Percentiles rank a stretch among this genome's conserved stretches.
These are phyloP conservation scores for Chloroceryle amazona DNA, from an alignment of 2,797 vertebrate genomes.

Conservation along the genomic window DNA sequence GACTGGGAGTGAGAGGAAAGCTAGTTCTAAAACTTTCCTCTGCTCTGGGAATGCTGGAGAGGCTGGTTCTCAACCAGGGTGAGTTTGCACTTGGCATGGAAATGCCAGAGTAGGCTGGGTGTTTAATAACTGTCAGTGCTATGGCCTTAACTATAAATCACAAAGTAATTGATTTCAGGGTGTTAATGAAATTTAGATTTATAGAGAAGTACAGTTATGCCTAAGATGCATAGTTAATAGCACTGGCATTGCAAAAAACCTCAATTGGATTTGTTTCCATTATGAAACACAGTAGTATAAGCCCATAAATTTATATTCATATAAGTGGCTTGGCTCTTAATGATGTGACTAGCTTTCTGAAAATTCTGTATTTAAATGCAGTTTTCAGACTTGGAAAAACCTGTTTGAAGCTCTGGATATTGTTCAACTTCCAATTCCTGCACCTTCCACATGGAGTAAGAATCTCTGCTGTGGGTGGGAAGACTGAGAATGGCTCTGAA, in stretches of 20 bases:
- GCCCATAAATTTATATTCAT: background rate
- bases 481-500: background rate
- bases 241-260: background rate
- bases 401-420: background rate
- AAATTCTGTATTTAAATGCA: background rate
- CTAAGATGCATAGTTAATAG: constrained; percentile 9
- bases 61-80: background rate
- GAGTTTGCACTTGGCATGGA: background rate
- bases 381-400: background rate
- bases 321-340: background rate
- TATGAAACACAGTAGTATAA: background rate
- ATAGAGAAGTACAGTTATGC: background rate
- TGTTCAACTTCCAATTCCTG: background rate
- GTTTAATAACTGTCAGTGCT: constrained; percentile 22
- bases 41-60: background rate
- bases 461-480: background rate
- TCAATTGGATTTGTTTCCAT: constrained; percentile 24
- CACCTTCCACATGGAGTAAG: background rate
- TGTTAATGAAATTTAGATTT: constrained; percentile 49
- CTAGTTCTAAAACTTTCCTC: background rate
- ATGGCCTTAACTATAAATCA: constrained; percentile 38
- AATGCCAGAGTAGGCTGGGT: background rate
- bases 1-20: background rate
- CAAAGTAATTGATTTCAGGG: constrained; percentile 23
- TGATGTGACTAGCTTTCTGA: background rate